Percentiles rank a stretch among this genome's conserved stretches.
Evolutionary conservation across 2,888 invertebrate species (phyloP).

Genomic region (Dasysyrphus tricinctus): DNA sequence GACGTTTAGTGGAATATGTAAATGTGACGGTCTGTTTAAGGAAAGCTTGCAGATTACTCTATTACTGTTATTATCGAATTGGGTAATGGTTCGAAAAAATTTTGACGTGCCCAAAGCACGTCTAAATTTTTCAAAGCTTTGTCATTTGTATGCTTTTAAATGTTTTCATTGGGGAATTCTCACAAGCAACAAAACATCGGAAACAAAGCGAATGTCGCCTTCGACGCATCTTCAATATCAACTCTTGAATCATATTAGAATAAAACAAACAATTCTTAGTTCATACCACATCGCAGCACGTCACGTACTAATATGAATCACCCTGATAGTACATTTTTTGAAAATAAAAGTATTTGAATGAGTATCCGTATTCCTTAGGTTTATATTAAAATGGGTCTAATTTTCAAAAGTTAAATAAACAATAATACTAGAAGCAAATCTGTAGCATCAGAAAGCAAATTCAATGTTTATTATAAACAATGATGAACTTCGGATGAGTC

Average conservation of each 20-base stretch:
- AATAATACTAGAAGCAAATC: background rate
- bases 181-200: background rate
- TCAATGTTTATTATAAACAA: conserved; percentile 15
- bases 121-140: no score
- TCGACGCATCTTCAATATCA: background rate
- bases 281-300: background rate
- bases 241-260: background rate
- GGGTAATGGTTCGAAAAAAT: no score
- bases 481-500: conserved; percentile 58
- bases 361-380: background rate
- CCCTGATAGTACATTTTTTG: background rate
- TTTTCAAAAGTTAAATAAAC: conserved; percentile 20
- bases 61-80: no score
- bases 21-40: no score
- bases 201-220: background rate
- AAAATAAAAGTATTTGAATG: background rate
- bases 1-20: no score
- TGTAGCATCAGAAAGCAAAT: background rate
- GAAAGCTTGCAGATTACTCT: no score
- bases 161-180: no score
- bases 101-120: no score
- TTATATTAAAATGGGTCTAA: conserved; percentile 2
- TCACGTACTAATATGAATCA: background rate
- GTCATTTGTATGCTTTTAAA: no score
- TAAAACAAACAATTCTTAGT: background rate